Evolutionary conservation across 2,113 vertebrate genomes (phyloP), one percentile per base, ranked within the genome.

Genomic region (Phalacrocorax aristotelis): DNA sequence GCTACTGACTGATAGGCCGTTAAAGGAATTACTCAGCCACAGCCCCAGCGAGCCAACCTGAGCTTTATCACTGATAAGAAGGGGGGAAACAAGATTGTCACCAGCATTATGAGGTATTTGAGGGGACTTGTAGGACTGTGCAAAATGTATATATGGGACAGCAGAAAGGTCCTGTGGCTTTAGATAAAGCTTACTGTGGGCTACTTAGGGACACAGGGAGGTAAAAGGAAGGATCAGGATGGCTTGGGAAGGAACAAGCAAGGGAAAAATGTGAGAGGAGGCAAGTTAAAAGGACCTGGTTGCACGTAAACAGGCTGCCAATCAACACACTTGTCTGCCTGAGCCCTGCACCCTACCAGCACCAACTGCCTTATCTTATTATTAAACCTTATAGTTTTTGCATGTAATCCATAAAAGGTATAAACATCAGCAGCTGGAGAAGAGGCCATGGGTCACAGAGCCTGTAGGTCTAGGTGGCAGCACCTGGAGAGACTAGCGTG

Each of bases 261-360:
- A 54, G 19, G 29, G 46, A 34, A 87, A 83, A 83, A 49, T 18
- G 15, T 13, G 25, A 52, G 62, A 68, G 10, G 4, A 52, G 15
- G 32, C 15, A 6, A 51, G 10, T 87, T 86, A 48, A 52, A 77
- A 71, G 44, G 29, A 12, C 34, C 49, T 42, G 44, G 29, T n/a
- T 5, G 4, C 46, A 72, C 1, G 4, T 46, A 40, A 77, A 58
- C 5, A 26, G 27, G 42, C 12, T 64, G 48, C 8, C 0, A 6
- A 76, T 38, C 12, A 61, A 8, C 32, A 78, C 1, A 2, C 36
- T 51, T 44, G 32, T 38, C 51, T 75, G 25, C 18, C 42, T 66
- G 30, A 82, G 70, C 17, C 12, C 51, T n/a, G 21, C 57, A 77
- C 29, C 14, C 23, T 52, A 26, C 21, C 22, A 79, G 42, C 30